These are phyloP conservation scores for Psittacara wagleri DNA, from an alignment of 2,113 vertebrate species.

Conservation along the genomic window DNA sequence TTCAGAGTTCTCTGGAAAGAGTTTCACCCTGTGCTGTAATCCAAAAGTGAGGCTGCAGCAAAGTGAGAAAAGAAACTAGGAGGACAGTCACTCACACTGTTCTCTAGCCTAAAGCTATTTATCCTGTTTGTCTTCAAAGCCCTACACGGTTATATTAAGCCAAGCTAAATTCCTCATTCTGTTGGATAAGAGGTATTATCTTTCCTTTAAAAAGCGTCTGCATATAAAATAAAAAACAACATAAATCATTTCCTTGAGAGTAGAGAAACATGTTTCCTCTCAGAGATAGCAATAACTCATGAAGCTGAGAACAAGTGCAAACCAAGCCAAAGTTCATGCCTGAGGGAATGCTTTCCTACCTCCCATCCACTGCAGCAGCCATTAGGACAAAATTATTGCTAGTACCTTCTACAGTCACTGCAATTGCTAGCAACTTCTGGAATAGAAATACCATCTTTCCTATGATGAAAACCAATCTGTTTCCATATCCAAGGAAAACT, in stretches of 20 bases:
- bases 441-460: neutral
- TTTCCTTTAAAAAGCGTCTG: conserved; percentile 25
- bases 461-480: neutral
- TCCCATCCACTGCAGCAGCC: neutral
- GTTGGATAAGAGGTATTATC: conserved; percentile 14
- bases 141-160: neutral
- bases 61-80: neutral
- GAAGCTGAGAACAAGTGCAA: conserved; percentile 56
- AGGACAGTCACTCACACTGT: neutral
- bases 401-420: neutral
- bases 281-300: conserved; percentile 19
- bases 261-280: conserved; percentile 13
- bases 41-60: neutral
- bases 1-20: neutral
- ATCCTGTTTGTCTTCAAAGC: conserved; percentile 18
- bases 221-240: conserved; percentile 54
- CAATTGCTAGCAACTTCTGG: neutral
- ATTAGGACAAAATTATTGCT: neutral
- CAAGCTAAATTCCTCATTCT: neutral
- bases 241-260: conserved; percentile 56
- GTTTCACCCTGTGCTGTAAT: neutral
- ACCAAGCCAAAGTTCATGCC: conserved; percentile 38
- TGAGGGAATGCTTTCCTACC: neutral
- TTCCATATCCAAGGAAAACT: neutral
- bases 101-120: neutral